Conservation (phyloP, 1,140 invertebrate genomes). For the Drosophila equinoxialis region DNA sequence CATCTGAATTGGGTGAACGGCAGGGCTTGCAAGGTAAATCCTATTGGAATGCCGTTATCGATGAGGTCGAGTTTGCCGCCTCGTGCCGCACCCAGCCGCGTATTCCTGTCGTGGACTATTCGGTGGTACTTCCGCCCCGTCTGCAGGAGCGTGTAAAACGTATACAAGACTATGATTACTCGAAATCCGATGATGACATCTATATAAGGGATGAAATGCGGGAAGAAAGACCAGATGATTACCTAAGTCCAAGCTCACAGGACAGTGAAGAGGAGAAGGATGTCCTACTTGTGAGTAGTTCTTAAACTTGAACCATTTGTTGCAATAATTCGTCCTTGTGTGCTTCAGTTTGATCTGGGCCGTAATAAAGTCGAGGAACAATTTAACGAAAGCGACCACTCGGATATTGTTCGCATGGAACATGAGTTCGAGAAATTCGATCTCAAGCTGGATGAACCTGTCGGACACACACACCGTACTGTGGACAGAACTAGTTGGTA, state of each 20-base stretch:
- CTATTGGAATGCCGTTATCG: constrained; percentile 65
- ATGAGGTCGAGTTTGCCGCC: constrained; percentile 57
- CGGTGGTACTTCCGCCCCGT: constrained; percentile 60
- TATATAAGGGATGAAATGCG: constrained; percentile 67
- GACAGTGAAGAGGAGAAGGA: constrained; percentile 58
- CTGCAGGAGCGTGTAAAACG: constrained; percentile 62
- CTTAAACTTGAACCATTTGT: neutral
- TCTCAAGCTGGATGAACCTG: constrained; percentile 65
- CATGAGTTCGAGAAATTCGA: constrained; percentile 72
- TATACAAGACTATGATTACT: constrained; percentile 73
- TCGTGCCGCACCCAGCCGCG: constrained; percentile 54
- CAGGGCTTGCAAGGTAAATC: constrained; percentile 37
- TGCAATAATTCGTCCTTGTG: neutral
- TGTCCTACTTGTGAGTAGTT: constrained; percentile 32
- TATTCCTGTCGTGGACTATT: constrained; percentile 66
- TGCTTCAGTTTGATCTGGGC: constrained; percentile 17
- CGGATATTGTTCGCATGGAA: constrained; percentile 72
- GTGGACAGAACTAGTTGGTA: constrained; percentile 68
- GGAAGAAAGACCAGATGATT: constrained; percentile 58
- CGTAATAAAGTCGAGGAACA: constrained; percentile 64
- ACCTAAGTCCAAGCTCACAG: constrained; percentile 48
- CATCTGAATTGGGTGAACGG: constrained; percentile 38
- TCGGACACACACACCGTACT: constrained; percentile 51
- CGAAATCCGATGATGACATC: constrained; percentile 65
- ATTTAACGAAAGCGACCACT: constrained; percentile 74